Conservation (phyloP, 1,140 invertebrate species). For the Hormaphis cornu region DNA sequence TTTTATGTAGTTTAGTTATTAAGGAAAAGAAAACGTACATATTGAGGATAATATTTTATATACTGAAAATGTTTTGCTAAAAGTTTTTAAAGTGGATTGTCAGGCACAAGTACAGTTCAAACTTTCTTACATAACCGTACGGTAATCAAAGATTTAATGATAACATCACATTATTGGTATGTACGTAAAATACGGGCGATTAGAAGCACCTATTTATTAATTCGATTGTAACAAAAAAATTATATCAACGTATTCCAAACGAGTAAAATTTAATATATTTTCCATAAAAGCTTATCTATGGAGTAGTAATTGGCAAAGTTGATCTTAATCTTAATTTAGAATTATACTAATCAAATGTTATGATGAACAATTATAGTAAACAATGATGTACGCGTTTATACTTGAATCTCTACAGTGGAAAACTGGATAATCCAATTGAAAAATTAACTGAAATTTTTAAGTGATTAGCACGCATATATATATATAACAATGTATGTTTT, state of each 20-base stretch:
- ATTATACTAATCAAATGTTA: constrained; percentile 19
- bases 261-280: background rate
- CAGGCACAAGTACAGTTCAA: background rate
- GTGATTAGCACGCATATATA: background rate
- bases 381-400: background rate
- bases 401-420: background rate
- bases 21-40: background rate
- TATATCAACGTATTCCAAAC: background rate
- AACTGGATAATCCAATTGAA: background rate
- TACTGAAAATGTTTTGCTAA: background rate
- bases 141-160: background rate
- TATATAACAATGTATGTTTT: background rate
- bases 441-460: background rate
- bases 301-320: background rate
- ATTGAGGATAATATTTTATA: background rate
- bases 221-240: constrained; percentile 17
- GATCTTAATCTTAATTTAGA: constrained; percentile 2
- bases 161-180: background rate
- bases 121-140: background rate
- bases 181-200: background rate
- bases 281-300: background rate
- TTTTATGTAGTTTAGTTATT: background rate
- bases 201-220: constrained; percentile 18
- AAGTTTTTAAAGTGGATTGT: constrained; percentile 18
- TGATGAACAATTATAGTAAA: background rate